Evolutionary conservation across 2,113 vertebrate genomes (phyloP).

Genomic region (Hylia prasina): DNA sequence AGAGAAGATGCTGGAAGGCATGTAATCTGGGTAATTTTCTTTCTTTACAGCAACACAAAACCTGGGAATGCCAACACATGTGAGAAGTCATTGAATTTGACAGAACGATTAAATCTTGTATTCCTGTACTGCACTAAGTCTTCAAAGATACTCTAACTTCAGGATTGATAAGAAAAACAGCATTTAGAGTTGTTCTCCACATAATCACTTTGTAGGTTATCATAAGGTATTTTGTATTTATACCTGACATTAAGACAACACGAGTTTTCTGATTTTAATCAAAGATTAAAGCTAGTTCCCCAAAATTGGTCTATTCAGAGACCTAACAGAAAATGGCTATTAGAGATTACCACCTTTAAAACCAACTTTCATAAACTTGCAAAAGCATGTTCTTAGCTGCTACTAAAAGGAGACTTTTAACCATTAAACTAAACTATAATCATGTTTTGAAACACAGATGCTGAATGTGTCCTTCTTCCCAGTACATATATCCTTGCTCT

Average conservation of each 20-base stretch:
- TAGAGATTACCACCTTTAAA: background rate
- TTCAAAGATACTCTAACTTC: background rate
- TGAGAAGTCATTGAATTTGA: background rate
- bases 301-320: background rate
- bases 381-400: background rate
- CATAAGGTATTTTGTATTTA: background rate
- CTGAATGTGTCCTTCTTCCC: background rate
- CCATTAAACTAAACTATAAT: background rate
- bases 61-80: conserved; percentile 60
- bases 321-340: background rate
- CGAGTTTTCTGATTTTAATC: background rate
- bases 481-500: background rate
- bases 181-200: background rate
- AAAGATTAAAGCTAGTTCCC: background rate
- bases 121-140: background rate
- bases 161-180: background rate
- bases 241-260: background rate
- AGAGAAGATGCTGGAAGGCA: conserved; percentile 87
- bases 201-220: background rate
- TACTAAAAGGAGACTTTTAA: background rate
- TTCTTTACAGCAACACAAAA: conserved; percentile 98
- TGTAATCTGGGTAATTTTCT: conserved; percentile 93
- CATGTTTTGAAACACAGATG: background rate
- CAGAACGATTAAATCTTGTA: background rate
- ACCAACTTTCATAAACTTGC: background rate